Evolutionary conservation across 2,888 invertebrate genomes (phyloP).

Genomic region (Criorhina ranunculi): DNA sequence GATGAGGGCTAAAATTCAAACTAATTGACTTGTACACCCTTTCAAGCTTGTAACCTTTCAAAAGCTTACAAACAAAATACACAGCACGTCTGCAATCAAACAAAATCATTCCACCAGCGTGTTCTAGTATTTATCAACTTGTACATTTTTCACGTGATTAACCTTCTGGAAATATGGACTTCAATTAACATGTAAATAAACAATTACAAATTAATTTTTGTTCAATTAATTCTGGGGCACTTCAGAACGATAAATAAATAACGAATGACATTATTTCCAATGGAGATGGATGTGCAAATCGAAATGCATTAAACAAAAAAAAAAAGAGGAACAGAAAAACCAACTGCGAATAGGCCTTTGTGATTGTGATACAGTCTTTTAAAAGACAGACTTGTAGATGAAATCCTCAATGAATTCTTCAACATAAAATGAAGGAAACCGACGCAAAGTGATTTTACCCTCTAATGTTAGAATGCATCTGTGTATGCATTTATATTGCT

Average conservation of each 20-base stretch:
- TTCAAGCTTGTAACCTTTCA: no score
- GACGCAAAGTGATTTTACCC: background rate
- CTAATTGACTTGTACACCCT: no score
- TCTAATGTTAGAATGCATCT: conserved; percentile 11
- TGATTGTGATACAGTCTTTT: no score
- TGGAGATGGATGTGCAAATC: background rate
- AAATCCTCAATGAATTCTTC: no score
- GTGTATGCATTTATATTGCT: no score
- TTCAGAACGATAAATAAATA: background rate
- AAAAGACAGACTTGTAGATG: no score
- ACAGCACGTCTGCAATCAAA: conserved; percentile 12
- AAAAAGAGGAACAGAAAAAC: background rate
- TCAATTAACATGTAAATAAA: conserved; percentile 40
- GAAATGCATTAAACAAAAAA: conserved; percentile 16
- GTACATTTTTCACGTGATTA: conserved; percentile 6
- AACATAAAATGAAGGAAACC: background rate
- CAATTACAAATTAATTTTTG: conserved; percentile 40
- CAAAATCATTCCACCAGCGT: conserved; percentile 5
- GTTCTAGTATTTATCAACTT: conserved; percentile 21
- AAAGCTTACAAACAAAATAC: no score
- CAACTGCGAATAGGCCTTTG: no score
- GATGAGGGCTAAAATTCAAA: no score
- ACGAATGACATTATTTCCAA: background rate
- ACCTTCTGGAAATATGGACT: conserved; percentile 10
- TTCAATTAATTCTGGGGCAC: conserved; percentile 11